Conservation (phyloP, 2,888 invertebrate species). For the Heliconius aoede region DNA sequence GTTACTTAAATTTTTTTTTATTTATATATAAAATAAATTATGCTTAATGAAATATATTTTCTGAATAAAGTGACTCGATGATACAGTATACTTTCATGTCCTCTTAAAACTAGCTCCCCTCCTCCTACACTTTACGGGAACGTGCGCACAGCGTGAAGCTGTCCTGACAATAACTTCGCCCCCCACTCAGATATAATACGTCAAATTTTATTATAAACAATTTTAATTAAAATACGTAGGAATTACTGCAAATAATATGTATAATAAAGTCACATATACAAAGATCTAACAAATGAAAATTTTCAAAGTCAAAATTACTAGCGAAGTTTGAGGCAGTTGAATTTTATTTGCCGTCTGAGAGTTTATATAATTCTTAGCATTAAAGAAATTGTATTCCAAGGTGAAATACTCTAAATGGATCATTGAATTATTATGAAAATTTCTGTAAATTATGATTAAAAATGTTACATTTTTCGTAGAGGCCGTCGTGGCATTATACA, state of each 20-base stretch:
- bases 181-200: too few species aligned
- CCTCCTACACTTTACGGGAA: not conserved
- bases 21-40: too few species aligned
- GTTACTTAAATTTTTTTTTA: too few species aligned
- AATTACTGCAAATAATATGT: too few species aligned
- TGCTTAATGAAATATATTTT: too few species aligned
- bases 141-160: not conserved
- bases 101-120: not conserved
- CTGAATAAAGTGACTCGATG: too few species aligned
- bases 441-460: not conserved
- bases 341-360: slow-evolving; percentile 40
- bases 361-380: slow-evolving; percentile 38
- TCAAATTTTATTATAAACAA: not conserved
- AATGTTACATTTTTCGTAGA: not conserved
- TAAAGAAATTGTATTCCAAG: slow-evolving; percentile 31
- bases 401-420: slow-evolving; percentile 28
- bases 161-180: too few species aligned
- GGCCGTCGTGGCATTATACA: too few species aligned
- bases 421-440: slow-evolving; percentile 30
- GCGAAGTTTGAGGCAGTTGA: slow-evolving; percentile 25
- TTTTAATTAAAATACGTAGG: not conserved
- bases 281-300: slow-evolving; percentile 2
- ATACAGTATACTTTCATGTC: too few species aligned
- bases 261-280: slow-evolving; percentile 3
- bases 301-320: slow-evolving; percentile 11